Evolutionary conservation across 2,113 vertebrate genomes (phyloP), one percentile per base, ranked within the genome.

Genomic region (Eudyptes chrysolophus): DNA sequence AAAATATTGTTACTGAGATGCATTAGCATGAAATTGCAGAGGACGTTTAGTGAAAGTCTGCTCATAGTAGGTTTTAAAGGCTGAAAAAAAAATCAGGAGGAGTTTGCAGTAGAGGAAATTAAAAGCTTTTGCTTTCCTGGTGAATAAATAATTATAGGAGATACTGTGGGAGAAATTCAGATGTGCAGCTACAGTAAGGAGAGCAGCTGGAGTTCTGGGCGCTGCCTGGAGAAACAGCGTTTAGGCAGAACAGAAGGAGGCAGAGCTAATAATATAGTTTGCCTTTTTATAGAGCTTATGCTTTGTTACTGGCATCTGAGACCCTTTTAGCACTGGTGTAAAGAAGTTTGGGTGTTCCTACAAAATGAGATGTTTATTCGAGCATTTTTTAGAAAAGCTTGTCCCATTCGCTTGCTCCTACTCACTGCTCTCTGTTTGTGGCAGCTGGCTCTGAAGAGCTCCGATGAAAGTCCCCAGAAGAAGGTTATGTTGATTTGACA

Each of bases 381-480:
- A 36, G 57, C 19, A 0, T 10, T 40, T 68, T 66, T 54, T 36
- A 55, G 54, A 55, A 55, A 60, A 60, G 3, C 0, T 3, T 25
- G 20, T 64, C 74, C 61, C 5, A 3, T 60, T 48, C 10, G 0
- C 44, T 84, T 42, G 25, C 46, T 86, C 30, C 30, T 42, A 2
- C 40, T 54, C 18, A 0, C 5, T 29, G 68, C 32, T 46, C 27
- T 7, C 2, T 0, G 13, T 25, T 25, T 51, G 42, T 34, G 61
- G 10, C 25, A 60, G 51, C 51, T 77, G 72, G 44, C 40, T 62
- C 46, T 48, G 68, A 34, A 13, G 66, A 76, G 40, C 51, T 75
- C 69, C 2, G 4, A 3, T 29, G 26, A 60, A 32, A 38, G 3
- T 34, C 44, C 18, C 38, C 78, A 9, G 6, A n/a, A 16, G 30